Evolutionary conservation across 2,888 invertebrate genomes (phyloP), one percentile per base, ranked within the genome.

Genomic region (Drosophila austrosaltans): DNA sequence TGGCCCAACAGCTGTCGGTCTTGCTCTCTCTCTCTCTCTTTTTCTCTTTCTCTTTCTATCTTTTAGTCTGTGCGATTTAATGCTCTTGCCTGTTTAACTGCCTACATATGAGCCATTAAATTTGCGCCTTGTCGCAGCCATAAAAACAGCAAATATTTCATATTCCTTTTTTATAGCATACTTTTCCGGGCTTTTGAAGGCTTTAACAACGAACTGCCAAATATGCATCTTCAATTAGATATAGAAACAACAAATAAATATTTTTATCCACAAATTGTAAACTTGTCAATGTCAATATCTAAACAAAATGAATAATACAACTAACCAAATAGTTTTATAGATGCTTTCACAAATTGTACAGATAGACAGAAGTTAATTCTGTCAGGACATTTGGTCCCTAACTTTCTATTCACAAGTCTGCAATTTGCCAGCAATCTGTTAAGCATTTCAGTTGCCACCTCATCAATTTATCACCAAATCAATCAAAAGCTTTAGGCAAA

Each of bases 391-490:
- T 64, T 65, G 16, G 56, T 39, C 56, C 67, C 44, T 68, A 61
- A 68, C 62, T 48, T 53, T 58, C 32, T 25, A 42, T 63, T 72
- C 74, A 66, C 77, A 72, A 76, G 72, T 67, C 72, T 73, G 75
- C 73, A 61, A 76, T 76, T 63, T 74, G 77, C 16, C 68, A 58
- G 85, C 87, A 84, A 82, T 82, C 85, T 85, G 82, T 82, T 80
- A 66, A 68, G 63, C 77, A 76, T 79, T 78, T 78, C 76, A 69
- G 77, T 77, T 78, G 77, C 82, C 79, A 79, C 85, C 82, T 87
- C 75, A 77, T 78, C 86, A 85, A 86, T 86, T 85, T 82, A 86
- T 86, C 87, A 85, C 76, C 82, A 82, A 86, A 86, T 86, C 86
- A 86, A 86, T 86, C 86, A 86, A 84, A 81, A 72, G 79, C 79